Evolutionary conservation across 2,888 invertebrate species (phyloP), one percentile per base, ranked within the genome.

Genomic region (Allacma fusca): DNA sequence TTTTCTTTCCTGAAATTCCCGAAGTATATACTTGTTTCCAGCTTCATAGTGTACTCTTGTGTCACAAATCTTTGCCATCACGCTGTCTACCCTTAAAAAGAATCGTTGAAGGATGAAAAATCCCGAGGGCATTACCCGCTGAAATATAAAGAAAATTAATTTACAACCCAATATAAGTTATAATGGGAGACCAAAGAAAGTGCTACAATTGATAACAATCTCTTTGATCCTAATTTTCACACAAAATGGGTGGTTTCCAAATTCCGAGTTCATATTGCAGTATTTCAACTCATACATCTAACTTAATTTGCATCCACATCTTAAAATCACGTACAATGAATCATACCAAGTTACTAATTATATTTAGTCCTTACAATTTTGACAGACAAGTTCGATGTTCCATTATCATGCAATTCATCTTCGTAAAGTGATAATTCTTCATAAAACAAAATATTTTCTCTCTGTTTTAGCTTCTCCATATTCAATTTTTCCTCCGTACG

Each of bases 281-380:
- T n/a, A n/a, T n/a, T n/a, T n/a, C n/a, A n/a, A n/a, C n/a, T n/a
- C n/a, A n/a, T n/a, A n/a, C n/a, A n/a, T n/a, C n/a, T n/a, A n/a
- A n/a, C n/a, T n/a, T n/a, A n/a, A n/a, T n/a, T n/a, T n/a, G n/a
- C n/a, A n/a, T n/a, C n/a, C n/a, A n/a, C n/a, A n/a, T n/a, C n/a
- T n/a, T n/a, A n/a, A n/a, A n/a, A n/a, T n/a, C n/a, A n/a, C n/a
- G n/a, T n/a, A n/a, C n/a, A n/a, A n/a, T n/a, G n/a, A n/a, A n/a
- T n/a, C n/a, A n/a, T n/a, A n/a, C n/a, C n/a, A n/a, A n/a, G n/a
- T n/a, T n/a, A n/a, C 91, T n/a, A n/a, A n/a, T n/a, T n/a, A n/a
- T n/a, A n/a, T n/a, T n/a, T n/a, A n/a, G n/a, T n/a, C n/a, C n/a
- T 91, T 89, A 97, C 97, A 88, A 99, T 94, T 92, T 98, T 97